A percentile compares a stretch with the other conserved stretches of the same genome.
These are phyloP conservation scores for Acropora yongei DNA, from an alignment of 64 coral and sea anemone species.

Conservation along the genomic window DNA sequence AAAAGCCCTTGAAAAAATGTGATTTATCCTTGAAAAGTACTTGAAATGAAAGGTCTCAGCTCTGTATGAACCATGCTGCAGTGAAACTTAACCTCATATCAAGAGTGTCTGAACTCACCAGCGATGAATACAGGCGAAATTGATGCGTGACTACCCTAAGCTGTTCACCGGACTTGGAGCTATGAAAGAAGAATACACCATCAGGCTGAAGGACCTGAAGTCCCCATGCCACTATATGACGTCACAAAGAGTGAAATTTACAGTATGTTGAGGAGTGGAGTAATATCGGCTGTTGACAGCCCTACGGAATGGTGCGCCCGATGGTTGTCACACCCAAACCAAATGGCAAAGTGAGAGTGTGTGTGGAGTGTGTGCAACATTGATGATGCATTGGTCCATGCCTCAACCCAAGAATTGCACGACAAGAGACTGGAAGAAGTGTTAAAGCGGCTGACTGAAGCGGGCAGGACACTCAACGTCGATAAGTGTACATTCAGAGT, in stretches of 20 bases:
- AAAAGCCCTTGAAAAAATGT: no score
- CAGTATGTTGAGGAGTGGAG: background rate
- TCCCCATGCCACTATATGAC: no score
- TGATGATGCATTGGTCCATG: no score
- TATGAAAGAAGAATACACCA: background rate
- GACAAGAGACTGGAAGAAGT: no score
- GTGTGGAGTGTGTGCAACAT: background rate
- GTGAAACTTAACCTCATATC: background rate
- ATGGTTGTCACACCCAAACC: background rate
- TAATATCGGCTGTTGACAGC: background rate
- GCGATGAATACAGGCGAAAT: background rate
- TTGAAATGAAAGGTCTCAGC: no score
- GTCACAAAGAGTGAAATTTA: background rate
- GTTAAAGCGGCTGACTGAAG: no score
- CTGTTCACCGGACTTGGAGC: background rate
- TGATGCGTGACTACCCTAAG: background rate
- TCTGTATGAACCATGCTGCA: no score
- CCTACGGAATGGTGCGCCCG: background rate
- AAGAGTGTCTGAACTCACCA: background rate
- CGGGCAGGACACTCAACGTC: constrained; percentile 13
- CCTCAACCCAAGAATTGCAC: no score
- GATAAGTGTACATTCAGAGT: constrained; percentile 15
- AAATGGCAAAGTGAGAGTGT: background rate
- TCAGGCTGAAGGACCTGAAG: background rate
- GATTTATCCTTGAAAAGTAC: no score